phyloP scores from a whole-genome alignment of 2,888 invertebrate species.

The Scotopteryx bipunctaria region DNA sequence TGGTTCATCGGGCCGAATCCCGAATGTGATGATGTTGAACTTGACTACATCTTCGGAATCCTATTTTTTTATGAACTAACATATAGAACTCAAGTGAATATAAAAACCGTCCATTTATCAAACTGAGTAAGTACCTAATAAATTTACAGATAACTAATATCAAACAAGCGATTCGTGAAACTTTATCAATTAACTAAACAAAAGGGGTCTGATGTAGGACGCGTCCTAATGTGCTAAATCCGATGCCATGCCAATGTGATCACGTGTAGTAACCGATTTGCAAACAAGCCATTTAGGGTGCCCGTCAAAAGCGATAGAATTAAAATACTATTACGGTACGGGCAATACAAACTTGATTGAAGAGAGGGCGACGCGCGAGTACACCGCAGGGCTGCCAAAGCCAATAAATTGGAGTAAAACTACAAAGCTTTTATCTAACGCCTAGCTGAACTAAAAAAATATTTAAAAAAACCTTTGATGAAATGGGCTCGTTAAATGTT shows the following conservation, averaged over 20 bases:
- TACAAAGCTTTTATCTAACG: too few species aligned
- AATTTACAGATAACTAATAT: neutral
- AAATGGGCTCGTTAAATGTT: too few species aligned
- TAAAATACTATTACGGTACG: conserved; percentile 78
- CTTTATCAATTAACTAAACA: conserved; percentile 42
- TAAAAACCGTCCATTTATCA: neutral
- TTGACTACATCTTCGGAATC: neutral
- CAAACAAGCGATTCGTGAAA: conserved; percentile 25
- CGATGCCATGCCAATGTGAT: conserved; percentile 41
- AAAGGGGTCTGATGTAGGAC: conserved; percentile 18
- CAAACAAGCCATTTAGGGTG: conserved; percentile 70
- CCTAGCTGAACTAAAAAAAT: too few species aligned
- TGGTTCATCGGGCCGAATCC: neutral
- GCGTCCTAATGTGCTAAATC: conserved; percentile 47
- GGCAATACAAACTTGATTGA: conserved; percentile 77
- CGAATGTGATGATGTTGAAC: neutral
- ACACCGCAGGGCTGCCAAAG: conserved; percentile 22
- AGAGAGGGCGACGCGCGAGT: conserved; percentile 36
- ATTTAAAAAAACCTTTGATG: too few species aligned
- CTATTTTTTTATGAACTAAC: too few species aligned
- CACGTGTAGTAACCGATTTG: conserved; percentile 62
- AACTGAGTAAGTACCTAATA: too few species aligned
- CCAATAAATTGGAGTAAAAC: conserved; percentile 14
- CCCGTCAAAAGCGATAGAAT: conserved; percentile 77
- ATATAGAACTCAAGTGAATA: neutral